These are phyloP conservation scores for Drosophila ohnishii DNA, from an alignment of 1,140 invertebrate genomes.

Conservation along the genomic window DNA sequence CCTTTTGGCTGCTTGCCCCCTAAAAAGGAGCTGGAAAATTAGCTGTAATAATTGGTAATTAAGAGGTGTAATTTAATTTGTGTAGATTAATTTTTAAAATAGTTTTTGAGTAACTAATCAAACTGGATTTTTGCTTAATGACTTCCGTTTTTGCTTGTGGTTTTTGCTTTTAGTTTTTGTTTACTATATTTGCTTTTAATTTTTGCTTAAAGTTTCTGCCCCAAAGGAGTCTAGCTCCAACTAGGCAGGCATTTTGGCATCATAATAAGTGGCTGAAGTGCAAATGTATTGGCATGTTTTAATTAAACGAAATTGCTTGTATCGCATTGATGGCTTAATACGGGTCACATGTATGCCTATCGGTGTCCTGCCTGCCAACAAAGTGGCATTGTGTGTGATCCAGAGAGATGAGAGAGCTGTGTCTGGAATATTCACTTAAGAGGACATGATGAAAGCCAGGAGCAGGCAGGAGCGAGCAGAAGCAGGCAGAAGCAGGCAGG, in stretches of 20 bases:
- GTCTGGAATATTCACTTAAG: constrained; percentile 42
- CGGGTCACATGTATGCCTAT: constrained; percentile 49
- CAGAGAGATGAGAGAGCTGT: neutral
- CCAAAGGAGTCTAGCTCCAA: neutral
- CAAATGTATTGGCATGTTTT: constrained; percentile 76
- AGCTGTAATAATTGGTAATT: constrained; percentile 3
- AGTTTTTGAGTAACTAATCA: too few relatives aligned
- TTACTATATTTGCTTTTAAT: neutral
- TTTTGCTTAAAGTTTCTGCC: neutral
- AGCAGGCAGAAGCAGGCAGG: neutral
- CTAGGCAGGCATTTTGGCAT: constrained; percentile 8
- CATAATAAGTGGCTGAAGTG: constrained; percentile 36
- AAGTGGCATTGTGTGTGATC: constrained; percentile 2
- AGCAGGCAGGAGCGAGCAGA: constrained; percentile 7
- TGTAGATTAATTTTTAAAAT: neutral
- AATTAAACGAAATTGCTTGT: constrained; percentile 81
- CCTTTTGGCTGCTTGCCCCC: neutral
- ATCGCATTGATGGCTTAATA: constrained; percentile 75
- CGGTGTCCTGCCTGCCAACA: constrained; percentile 5
- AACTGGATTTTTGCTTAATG: neutral
- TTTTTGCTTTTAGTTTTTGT: neutral
- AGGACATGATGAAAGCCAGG: constrained; percentile 16
- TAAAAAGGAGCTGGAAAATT: neutral
- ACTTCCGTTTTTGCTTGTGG: neutral
- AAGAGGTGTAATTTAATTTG: constrained; percentile 6